Evolutionary conservation across 2,797 vertebrate genomes (phyloP), one percentile per base, ranked within the genome.

Genomic region (Pangasius krempfi): DNA sequence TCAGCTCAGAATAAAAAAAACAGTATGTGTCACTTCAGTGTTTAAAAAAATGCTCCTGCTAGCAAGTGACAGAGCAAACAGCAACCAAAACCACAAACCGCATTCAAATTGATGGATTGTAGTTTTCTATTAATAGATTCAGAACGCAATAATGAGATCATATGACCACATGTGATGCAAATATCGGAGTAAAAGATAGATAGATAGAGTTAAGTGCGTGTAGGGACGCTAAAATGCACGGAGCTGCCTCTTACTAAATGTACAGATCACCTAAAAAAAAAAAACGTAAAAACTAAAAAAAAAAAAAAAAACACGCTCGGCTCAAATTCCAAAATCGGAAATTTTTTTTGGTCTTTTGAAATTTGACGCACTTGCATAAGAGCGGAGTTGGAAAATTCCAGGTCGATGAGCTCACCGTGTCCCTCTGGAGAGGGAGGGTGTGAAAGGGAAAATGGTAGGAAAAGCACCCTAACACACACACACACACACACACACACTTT

Each of bases 341-440:
- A n/a, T 14, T 0, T 78, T 78, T 78, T 18, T 20, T 50, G 2
- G 37, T 54, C 4, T 79, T 79, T 79, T 18, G 13, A 44, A 81
- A 58, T 76, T 40, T 12, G 14, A 86, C 73, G 0, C 37, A 40
- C 50, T 78, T 73, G 16, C 27, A 1, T 54, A 83, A 78, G 87
- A 52, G 66, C 25, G 4, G 40, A 13, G 37, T 56, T 37, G 3
- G 30, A 75, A 58, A 89, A 88, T 52, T 87, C 76, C 14, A 75
- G 54, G 62, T 78, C 47, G 25, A 8, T 56, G 84, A 68, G 52
- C 68, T 22, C 52, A 54, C 40, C 44, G n/a, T 47, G 44, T 75
- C 40, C 75, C 85, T 87, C 90, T 86, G 90, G 91, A 86, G 87
- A 93, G 94, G 93, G 94, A 93, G 89, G 87, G 12, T 27, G 70